Conservation (phyloP, 2,888 invertebrate species). For the Sepiola atlantica region DNA sequence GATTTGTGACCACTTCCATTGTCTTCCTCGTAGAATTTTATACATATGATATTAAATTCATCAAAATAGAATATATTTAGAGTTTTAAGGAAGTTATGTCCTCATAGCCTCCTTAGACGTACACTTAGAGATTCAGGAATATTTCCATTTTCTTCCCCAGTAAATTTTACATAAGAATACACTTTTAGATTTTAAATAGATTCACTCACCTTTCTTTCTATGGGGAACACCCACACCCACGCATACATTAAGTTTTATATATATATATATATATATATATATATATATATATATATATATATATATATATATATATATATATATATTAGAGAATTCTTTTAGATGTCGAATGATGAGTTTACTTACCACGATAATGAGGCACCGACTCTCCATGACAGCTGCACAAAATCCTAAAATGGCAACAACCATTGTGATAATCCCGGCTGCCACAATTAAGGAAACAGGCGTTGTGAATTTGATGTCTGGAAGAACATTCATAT, state of each 20-base stretch:
- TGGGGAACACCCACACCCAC: too few relatives aligned
- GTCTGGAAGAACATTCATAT: conserved; percentile 81
- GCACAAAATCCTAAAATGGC: conserved; percentile 89
- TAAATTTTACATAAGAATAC: neutral
- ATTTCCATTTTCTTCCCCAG: neutral
- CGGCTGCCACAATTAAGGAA: conserved; percentile 83
- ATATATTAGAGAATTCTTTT: neutral
- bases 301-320: neutral
- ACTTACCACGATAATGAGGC: conserved; percentile 83
- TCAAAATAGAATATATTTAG: too few relatives aligned
- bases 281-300: conserved; percentile 34
- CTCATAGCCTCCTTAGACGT: too few relatives aligned
- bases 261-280: conserved; percentile 16
- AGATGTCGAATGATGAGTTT: neutral
- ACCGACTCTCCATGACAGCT: conserved; percentile 86
- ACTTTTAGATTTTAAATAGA: too few relatives aligned
- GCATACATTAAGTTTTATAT: neutral
- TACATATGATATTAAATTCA: too few relatives aligned
- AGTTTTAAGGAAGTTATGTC: too few relatives aligned
- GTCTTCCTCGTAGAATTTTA: too few relatives aligned
- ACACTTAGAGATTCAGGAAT: too few relatives aligned
- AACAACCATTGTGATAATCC: conserved; percentile 83
- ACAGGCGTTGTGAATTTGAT: conserved; percentile 85
- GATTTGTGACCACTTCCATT: too few relatives aligned
- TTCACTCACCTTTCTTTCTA: too few relatives aligned